Base-by-base conservation (phyloP, 2,888 invertebrate species). In the Plebejus anna region DNA sequence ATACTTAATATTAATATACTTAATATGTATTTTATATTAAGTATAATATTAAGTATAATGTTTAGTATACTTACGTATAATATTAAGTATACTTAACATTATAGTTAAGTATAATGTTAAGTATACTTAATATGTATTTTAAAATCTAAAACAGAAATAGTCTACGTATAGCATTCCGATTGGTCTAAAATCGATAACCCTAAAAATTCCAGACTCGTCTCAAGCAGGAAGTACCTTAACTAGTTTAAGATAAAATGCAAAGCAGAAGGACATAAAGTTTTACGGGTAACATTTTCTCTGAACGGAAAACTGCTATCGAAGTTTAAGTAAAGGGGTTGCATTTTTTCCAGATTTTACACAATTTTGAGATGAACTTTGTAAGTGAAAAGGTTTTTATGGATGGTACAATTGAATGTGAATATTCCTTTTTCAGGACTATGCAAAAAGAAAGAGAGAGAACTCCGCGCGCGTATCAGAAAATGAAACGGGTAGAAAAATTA, bases 241-340 rank as follows among this genome's bases (percentile, higher is more conserved):
- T 42, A 42, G 71, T 22, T 73, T 73, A 73, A 73, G 73, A 73
- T 55, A 73, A 28, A 51, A 51, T 73, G 73, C 73, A 55, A 73
- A 47, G 51, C 73, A 73, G 51, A 51, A 13, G 32, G 73, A 28
- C 47, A 16, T 73, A 73, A 73, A 73, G 32, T 73, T 73, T 73
- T 73, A 73, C 51, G 73, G 73, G 51, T 51, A 28, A 73, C 51
- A 72, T 47, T 51, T 73, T 73, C 73, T 28, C 55, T 55, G 32
- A 55, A 55, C n/a, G 47, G 73, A 32, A 51, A 73, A 73, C 51
- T 55, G 73, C 47, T 16, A 55, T 73, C 11, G 32, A 73, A 55
- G 51, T 51, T 73, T 28, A 73, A 73, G 32, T 13, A 55, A 32
- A 42, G 13, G 55, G 11, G n/a, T 22, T 22, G 22, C 47, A 47